Base-by-base conservation (phyloP, 2,888 invertebrate species). In the Malacosoma neustria region DNA sequence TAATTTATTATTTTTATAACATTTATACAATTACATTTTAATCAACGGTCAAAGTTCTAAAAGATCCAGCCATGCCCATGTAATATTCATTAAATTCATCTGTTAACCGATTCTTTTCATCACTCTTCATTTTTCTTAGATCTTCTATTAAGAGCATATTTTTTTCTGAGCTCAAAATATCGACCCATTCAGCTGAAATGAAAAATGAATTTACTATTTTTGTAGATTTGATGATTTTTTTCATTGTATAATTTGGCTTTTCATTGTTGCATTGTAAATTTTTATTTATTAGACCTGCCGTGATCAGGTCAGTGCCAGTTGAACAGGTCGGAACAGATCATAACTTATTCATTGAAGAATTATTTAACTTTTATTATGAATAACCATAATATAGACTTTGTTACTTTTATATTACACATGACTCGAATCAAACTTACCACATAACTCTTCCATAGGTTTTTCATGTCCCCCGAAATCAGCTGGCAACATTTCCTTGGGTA, bases 401-500 rank as follows among this genome's bases (percentile, higher is more conserved):
- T n/a, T n/a, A n/a, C n/a, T n/a, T n/a, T n/a, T n/a, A n/a, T n/a
- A n/a, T n/a, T n/a, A n/a, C n/a, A n/a, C n/a, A n/a, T n/a, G n/a
- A n/a, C n/a, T n/a, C n/a, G n/a, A 22, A 22, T 3, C 1, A 4
- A 7, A 22, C 22, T 30, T 32, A 40, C 39, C 9, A 29, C 32
- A 12, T 12, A 36, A 11, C 12, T 11, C 14, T n/a, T 34, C 13
- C 6, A 40, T 5, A 1, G 39, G 33, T 33, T 30, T 43, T 3
- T 33, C 31, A 5, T 39, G 33, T 3, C 48, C 49, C 6, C 46
- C 46, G 14, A 39, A 42, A 11, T 48, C 44, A 3, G 32, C 14
- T 2, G 46, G 50, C 4, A 48, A 30, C 4, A 48, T 11, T 1
- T 46, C 40, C 32, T 43, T 43, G 5, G 43, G 43, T 11, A 44